Conservation (phyloP, 2,113 vertebrate genomes). For the Erinaceus europaeus region DNA sequence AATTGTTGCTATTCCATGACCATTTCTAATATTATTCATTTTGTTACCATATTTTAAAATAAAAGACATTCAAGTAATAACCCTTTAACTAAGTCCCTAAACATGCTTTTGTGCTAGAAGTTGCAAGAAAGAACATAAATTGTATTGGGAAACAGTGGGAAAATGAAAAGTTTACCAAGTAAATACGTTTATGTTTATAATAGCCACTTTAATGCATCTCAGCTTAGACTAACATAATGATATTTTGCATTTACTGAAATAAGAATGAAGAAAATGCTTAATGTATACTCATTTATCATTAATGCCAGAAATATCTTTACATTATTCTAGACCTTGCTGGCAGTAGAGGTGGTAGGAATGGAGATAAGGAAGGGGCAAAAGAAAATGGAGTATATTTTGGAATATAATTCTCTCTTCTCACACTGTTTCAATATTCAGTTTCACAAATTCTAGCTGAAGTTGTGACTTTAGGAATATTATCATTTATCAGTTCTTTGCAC, state of each 20-base stretch:
- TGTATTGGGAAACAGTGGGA: not conserved
- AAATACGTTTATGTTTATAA: not conserved
- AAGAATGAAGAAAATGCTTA: not conserved
- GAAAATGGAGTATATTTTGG: not conserved
- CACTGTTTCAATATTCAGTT: not conserved
- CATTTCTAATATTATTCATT: too few species aligned
- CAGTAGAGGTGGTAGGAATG: not conserved
- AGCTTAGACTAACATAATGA: not conserved
- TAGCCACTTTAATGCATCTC: not conserved
- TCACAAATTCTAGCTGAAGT: not conserved
- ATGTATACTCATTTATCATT: not conserved
- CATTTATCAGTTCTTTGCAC: not conserved
- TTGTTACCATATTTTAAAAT: not conserved
- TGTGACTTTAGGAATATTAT: not conserved
- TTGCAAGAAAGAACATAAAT: not conserved
- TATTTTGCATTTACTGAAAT: not conserved
- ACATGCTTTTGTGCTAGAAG: not conserved
- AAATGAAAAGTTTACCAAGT: not conserved
- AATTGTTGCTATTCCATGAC: too few species aligned
- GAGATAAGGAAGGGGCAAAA: not conserved
- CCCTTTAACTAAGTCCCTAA: not conserved
- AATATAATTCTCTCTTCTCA: not conserved
- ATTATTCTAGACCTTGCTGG: accelerated
- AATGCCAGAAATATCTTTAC: not conserved
- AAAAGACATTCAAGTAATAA: not conserved